A percentile compares a stretch with the other conserved stretches of the same genome.
These are phyloP conservation scores for Drosophila pruinosa DNA, from an alignment of 1,140 invertebrate genomes.

Conservation along the genomic window DNA sequence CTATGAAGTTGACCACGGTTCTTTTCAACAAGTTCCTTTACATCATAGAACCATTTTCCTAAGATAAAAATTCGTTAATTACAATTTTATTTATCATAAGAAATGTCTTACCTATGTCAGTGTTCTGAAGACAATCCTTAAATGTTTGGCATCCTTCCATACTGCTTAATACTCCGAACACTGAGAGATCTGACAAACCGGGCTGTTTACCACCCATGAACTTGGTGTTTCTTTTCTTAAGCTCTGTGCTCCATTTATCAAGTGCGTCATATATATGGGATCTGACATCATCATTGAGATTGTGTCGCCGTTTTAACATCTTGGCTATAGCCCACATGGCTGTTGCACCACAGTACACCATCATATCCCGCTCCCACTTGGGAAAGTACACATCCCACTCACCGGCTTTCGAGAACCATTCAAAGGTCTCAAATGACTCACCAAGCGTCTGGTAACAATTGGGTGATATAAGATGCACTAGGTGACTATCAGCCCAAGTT, in stretches of 20 bases:
- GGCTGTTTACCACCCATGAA: conserved; percentile 95
- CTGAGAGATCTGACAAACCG: conserved; percentile 95
- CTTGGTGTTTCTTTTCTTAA: conserved; percentile 88
- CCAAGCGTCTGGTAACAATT: conserved; percentile 95
- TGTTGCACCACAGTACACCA: conserved; percentile 96
- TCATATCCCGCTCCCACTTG: conserved; percentile 91
- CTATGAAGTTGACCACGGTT: conserved; percentile 83
- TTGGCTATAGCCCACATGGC: conserved; percentile 98
- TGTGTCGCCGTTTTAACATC: conserved; percentile 92
- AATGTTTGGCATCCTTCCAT: conserved; percentile 98
- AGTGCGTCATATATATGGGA: conserved; percentile 95
- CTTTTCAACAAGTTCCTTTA: conserved; percentile 84
- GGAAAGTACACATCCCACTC: conserved; percentile 96
- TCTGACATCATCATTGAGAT: conserved; percentile 94
- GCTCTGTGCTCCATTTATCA: conserved; percentile 89
- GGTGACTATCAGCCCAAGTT: conserved; percentile 94
- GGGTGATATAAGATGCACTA: conserved; percentile 97
- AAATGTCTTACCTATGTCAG: conserved; percentile 85
- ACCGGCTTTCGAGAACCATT: conserved; percentile 95
- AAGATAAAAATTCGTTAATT: not conserved
- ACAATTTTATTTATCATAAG: not conserved
- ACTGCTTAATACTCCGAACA: conserved; percentile 96
- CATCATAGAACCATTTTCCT: conserved; percentile 84
- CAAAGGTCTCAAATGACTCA: conserved; percentile 95
- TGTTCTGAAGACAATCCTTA: conserved; percentile 90